These are phyloP conservation scores for Musca domestica DNA, from an alignment of 1,140 invertebrate species.

Conservation along the genomic window DNA sequence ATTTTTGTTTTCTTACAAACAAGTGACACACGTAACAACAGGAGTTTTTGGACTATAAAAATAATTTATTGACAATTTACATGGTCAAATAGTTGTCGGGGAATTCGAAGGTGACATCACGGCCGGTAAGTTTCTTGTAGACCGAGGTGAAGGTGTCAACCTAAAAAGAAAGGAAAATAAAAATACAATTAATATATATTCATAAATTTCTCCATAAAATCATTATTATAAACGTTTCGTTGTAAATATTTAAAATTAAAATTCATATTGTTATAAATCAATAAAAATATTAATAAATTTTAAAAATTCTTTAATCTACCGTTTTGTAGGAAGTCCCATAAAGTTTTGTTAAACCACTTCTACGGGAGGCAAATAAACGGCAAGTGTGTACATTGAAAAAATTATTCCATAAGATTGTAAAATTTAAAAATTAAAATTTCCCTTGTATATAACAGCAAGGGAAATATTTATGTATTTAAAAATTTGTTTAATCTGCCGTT, in stretches of 20 bases:
- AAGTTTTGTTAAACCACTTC: slow-evolving; percentile 28
- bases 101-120: slow-evolving; percentile 99
- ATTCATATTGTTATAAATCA: not conserved
- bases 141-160: slow-evolving; percentile 96
- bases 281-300: not conserved
- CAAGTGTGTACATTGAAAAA: no score
- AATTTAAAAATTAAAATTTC: no score
- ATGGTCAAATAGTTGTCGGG: slow-evolving; percentile 94
- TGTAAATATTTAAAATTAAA: not conserved
- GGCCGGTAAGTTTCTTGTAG: slow-evolving; percentile 98
- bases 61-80: slow-evolving; percentile 31
- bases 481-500: slow-evolving; percentile 40
- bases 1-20: not conserved
- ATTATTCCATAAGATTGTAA: not conserved
- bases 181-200: not conserved
- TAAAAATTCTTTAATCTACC: slow-evolving; percentile 37
- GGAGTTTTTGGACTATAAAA: not conserved
- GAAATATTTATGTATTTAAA: not conserved
- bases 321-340: slow-evolving; percentile 47
- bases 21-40: slow-evolving; percentile 7
- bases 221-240: not conserved
- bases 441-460: not conserved
- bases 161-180: slow-evolving; percentile 60
- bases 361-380: slow-evolving; percentile 50
- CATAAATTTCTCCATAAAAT: not conserved